A percentile compares a stretch with the other conserved stretches of the same genome.
phyloP scores from a whole-genome alignment of 1,140 invertebrate genomes.

The Gryllus bimaculatus region DNA sequence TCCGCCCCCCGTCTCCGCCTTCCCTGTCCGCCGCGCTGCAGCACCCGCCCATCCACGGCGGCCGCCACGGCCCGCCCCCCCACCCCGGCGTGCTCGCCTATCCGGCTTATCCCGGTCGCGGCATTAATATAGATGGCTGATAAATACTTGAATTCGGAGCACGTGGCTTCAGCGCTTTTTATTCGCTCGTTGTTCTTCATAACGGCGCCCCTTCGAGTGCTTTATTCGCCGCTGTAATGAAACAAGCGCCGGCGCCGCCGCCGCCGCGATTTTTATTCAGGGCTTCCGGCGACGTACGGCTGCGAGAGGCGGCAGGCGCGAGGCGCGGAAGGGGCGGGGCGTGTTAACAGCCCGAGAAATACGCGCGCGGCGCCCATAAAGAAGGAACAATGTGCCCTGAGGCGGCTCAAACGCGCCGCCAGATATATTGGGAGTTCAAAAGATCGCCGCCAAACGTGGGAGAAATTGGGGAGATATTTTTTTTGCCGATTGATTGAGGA shows the following conservation, averaged over 20 bases:
- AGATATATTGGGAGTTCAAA: too few species aligned
- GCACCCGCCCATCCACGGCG: too few species aligned
- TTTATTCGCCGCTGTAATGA: constrained; percentile 1
- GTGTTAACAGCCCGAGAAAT: too few species aligned
- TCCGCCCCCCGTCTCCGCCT: too few species aligned
- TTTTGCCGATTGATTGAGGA: too few species aligned
- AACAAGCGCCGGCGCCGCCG: neutral
- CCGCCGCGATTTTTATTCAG: neutral
- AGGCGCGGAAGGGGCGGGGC: neutral
- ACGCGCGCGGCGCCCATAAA: neutral
- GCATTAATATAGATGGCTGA: constrained; percentile 4
- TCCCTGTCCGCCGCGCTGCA: too few species aligned
- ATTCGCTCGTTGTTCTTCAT: neutral
- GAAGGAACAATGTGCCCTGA: neutral
- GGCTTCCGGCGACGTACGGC: too few species aligned
- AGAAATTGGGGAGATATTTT: too few species aligned
- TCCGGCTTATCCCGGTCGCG: neutral
- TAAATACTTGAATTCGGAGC: neutral
- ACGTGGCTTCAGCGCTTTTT: neutral
- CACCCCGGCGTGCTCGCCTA: neutral
- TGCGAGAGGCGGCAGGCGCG: neutral
- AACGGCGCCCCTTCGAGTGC: neutral
- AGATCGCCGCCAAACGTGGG: too few species aligned
- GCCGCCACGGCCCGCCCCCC: too few species aligned
- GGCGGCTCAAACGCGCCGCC: too few species aligned